phyloP scores from a whole-genome alignment of 2,113 vertebrate genomes.

The Hyperoodon ampullatus region DNA sequence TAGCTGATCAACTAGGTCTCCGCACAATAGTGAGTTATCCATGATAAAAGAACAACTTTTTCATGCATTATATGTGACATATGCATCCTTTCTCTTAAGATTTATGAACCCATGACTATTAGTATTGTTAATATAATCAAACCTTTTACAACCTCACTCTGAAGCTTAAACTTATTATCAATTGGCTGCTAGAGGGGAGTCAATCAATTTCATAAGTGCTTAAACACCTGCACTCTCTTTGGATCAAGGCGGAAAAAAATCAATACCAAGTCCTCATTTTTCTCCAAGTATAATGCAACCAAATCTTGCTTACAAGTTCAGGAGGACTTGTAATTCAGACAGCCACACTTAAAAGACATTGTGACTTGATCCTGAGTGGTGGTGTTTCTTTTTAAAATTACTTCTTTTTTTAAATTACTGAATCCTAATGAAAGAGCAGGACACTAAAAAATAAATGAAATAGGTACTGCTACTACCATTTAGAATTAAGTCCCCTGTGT shows the following conservation, averaged over 20 bases:
- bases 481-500: neutral
- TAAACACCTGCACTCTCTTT: slow-evolving; percentile 84
- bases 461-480: neutral
- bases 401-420: neutral
- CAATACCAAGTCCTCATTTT: slow-evolving; percentile 74
- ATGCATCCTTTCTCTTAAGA: slow-evolving; percentile 88
- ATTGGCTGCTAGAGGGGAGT: slow-evolving; percentile 81
- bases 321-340: neutral
- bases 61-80: slow-evolving; percentile 85
- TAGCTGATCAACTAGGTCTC: slow-evolving; percentile 87
- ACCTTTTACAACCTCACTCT: slow-evolving; percentile 83
- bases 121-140: slow-evolving; percentile 87
- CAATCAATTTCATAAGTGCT: slow-evolving; percentile 85
- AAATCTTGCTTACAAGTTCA: slow-evolving; percentile 68
- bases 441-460: neutral
- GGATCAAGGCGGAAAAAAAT: slow-evolving; percentile 74
- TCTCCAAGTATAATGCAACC: slow-evolving; percentile 54
- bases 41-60: slow-evolving; percentile 86
- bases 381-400: neutral
- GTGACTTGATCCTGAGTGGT: neutral
- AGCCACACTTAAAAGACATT: neutral
- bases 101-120: slow-evolving; percentile 86
- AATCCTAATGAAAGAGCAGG: neutral
- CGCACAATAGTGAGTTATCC: slow-evolving; percentile 89
- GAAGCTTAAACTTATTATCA: slow-evolving; percentile 86